Conservation (phyloP, 2,888 invertebrate genomes). For the Chouioia cunea region DNA sequence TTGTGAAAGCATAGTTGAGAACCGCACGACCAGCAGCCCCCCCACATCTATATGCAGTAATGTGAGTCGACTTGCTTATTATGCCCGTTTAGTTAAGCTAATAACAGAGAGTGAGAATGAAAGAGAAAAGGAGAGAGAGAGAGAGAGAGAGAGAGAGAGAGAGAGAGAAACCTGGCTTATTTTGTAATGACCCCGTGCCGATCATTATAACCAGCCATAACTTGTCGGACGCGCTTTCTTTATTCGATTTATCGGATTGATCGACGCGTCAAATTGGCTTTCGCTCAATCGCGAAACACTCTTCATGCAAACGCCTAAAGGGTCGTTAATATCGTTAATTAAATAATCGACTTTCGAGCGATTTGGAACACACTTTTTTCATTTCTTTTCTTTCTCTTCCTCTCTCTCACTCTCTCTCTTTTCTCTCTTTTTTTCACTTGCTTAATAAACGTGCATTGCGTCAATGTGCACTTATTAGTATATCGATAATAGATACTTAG, state of each 20-base stretch:
- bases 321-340: too few relatives aligned
- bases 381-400: too few relatives aligned
- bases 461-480: not conserved
- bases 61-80: slow-evolving; percentile 44
- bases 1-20: slow-evolving; percentile 38
- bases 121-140: slow-evolving; percentile 8
- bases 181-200: not conserved
- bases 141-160: slow-evolving; percentile 1
- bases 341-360: too few relatives aligned
- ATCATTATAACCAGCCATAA: not conserved
- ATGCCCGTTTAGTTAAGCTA: slow-evolving; percentile 34
- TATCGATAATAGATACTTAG: too few relatives aligned
- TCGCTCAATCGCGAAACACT: slow-evolving; percentile 8
- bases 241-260: slow-evolving; percentile 18
- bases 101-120: slow-evolving; percentile 5
- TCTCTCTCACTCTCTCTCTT: too few relatives aligned
- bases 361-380: too few relatives aligned
- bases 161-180: not conserved
- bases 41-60: slow-evolving; percentile 16
- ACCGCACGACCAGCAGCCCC: slow-evolving; percentile 21
- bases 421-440: slow-evolving; percentile 6
- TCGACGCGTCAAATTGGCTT: slow-evolving; percentile 17
- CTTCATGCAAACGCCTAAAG: too few relatives aligned
- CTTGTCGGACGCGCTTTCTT: not conserved
- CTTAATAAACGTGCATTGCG: not conserved